Percentiles rank a stretch among this genome's conserved stretches.
Evolutionary conservation across 1,140 invertebrate species (phyloP).

Genomic region (Drosophila santomea): DNA sequence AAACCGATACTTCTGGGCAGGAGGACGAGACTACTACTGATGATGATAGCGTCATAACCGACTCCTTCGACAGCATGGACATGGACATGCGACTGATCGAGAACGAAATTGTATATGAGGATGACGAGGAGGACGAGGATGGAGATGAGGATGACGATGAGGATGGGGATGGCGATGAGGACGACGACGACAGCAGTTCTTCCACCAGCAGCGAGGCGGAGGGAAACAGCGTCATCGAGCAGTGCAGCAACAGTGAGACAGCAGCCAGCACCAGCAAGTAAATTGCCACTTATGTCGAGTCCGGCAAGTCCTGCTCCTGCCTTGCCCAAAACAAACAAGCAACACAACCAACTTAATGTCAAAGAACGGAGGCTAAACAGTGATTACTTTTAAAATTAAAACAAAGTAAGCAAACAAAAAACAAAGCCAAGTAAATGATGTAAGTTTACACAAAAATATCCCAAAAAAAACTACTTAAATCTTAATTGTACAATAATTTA

Average conservation of each 20-base stretch:
- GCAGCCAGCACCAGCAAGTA: slow-evolving; percentile 65
- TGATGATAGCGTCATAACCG: slow-evolving; percentile 74
- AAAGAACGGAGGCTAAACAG: slow-evolving; percentile 82
- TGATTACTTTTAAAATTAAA: slow-evolving; percentile 69
- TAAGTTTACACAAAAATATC: slow-evolving; percentile 47
- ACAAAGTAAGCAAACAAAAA: slow-evolving; percentile 39
- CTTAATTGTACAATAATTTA: slow-evolving; percentile 73
- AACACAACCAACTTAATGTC: slow-evolving; percentile 73
- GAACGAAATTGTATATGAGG: slow-evolving; percentile 62
- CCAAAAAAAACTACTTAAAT: slow-evolving; percentile 44
- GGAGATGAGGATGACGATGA: slow-evolving; percentile 55
- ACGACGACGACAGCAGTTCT: slow-evolving; percentile 50
- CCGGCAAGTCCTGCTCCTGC: slow-evolving; percentile 46
- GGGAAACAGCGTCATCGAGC: slow-evolving; percentile 80
- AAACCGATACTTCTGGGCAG: slow-evolving; percentile 64
- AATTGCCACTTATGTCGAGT: slow-evolving; percentile 14
- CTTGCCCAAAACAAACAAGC: slow-evolving; percentile 57
- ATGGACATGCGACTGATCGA: slow-evolving; percentile 73
- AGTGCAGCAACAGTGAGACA: slow-evolving; percentile 74
- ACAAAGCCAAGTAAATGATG: slow-evolving; percentile 39
- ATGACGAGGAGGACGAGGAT: slow-evolving; percentile 62
- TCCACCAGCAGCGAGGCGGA: slow-evolving; percentile 72
- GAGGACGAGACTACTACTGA: slow-evolving; percentile 75
- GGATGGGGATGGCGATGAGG: slow-evolving; percentile 34
- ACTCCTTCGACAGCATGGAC: slow-evolving; percentile 72